Evolutionary conservation across 2,888 invertebrate species (phyloP).

Genomic region (Dicranocentrus wangi): DNA sequence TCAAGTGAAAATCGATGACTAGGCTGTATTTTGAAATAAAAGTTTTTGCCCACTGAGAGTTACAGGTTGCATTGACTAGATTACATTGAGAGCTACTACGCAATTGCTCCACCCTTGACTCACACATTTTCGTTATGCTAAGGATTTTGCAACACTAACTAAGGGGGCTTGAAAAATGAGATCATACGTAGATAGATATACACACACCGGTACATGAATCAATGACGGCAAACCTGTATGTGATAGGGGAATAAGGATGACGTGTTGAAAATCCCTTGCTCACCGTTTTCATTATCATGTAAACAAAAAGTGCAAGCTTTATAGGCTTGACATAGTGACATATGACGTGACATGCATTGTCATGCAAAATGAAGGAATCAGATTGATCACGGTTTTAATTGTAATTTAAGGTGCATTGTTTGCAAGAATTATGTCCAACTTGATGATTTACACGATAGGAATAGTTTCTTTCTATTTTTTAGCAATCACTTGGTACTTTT

Average conservation of each 20-base stretch:
- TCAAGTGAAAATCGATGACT: slow-evolving; percentile 43
- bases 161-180: slow-evolving; percentile 20
- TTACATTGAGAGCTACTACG: not conserved
- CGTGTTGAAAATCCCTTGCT: slow-evolving; percentile 15
- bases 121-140: slow-evolving; percentile 40
- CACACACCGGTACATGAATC: slow-evolving; percentile 9
- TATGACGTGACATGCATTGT: slow-evolving; percentile 5
- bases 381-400: slow-evolving; percentile 44
- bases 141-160: slow-evolving; percentile 30
- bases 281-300: slow-evolving; percentile 29
- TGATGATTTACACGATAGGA: not conserved
- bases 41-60: not conserved
- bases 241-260: slow-evolving; percentile 6
- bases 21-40: not conserved
- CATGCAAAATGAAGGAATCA: slow-evolving; percentile 26
- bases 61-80: slow-evolving; percentile 19
- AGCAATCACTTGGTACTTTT: not conserved
- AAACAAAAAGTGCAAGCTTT: slow-evolving; percentile 34
- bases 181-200: slow-evolving; percentile 20
- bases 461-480: not conserved
- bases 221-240: not conserved
- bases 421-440: not conserved
- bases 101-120: slow-evolving; percentile 54
- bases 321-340: slow-evolving; percentile 30
- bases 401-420: slow-evolving; percentile 37